Evolutionary conservation across 2,888 invertebrate genomes (phyloP), one percentile per base, ranked within the genome.

Genomic region (Ectemnius continuus): DNA sequence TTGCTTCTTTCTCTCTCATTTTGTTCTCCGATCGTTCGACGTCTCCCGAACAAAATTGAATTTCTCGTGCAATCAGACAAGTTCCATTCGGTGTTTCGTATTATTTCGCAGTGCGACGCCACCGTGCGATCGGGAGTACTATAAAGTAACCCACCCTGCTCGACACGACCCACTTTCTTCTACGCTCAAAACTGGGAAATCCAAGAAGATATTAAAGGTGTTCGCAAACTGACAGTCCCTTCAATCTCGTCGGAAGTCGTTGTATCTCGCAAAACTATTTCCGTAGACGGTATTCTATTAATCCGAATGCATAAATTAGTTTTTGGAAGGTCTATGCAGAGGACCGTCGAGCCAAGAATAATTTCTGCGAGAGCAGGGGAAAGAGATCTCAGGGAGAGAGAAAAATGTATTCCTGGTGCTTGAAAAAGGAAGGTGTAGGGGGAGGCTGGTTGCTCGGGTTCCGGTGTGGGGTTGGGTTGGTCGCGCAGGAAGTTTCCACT

Each of bases 41-140:
- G 20, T 8, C 48, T 65, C 28, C 47, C 11, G 47, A 61, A 47
- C 60, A 66, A 79, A 84, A 84, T 82, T 84, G 75, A 83, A 81
- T 84, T 79, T 80, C 69, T 75, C 72, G 66, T 62, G 78, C 82
- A 84, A 83, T 83, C 81, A 79, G 68, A 74, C 61, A 69, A 67
- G 66, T 63, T 61, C 71, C 57, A 63, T 70, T 69, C 74, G 71
- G 77, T 75, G 70, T 18, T 14, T 70, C 28, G 69, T 78, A 80
- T 75, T 81, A 81, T 80, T 80, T 76, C 67, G 64, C 47, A 20
- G 36, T 8, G 36, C 36, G 36, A 36, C 36, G 36, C 36, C 36
- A 36, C 36, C 36, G 36, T 36, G 11, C 36, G 36, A 11, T 36
- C 11, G 36, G 36, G 1, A 11, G 36, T 36, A 11, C 36, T 36